Evolutionary conservation across 1,140 invertebrate genomes (phyloP).

Genomic region (Polypedilum vanderplanki): DNA sequence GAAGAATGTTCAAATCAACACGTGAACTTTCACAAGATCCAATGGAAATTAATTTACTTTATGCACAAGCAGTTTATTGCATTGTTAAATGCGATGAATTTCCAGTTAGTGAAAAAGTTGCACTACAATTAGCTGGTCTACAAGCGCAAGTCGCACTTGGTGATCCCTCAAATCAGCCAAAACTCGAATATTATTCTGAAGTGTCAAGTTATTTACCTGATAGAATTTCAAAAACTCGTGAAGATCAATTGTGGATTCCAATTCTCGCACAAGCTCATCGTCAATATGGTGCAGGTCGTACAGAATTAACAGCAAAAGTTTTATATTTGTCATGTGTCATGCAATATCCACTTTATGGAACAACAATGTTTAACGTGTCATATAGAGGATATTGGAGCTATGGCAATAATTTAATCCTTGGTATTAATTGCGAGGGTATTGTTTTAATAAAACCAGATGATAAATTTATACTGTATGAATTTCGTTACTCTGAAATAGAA

Average conservation of each 20-base stretch:
- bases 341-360: slow-evolving; percentile 94
- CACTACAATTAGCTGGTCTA: slow-evolving; percentile 83
- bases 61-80: slow-evolving; percentile 89
- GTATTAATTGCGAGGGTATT: slow-evolving; percentile 86
- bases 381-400: slow-evolving; percentile 91
- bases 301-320: slow-evolving; percentile 86
- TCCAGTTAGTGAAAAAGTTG: slow-evolving; percentile 89
- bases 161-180: slow-evolving; percentile 57
- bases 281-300: slow-evolving; percentile 84
- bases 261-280: slow-evolving; percentile 79
- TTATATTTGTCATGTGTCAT: slow-evolving; percentile 92
- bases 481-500: slow-evolving; percentile 79
- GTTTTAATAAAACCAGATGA: slow-evolving; percentile 82
- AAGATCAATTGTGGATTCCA: slow-evolving; percentile 75
- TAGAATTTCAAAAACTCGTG: slow-evolving; percentile 63
- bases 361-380: slow-evolving; percentile 84
- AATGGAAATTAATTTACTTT: slow-evolving; percentile 89
- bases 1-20: slow-evolving; percentile 78
- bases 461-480: slow-evolving; percentile 83
- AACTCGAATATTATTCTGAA: slow-evolving; percentile 70
- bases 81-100: slow-evolving; percentile 94
- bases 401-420: slow-evolving; percentile 56
- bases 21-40: slow-evolving; percentile 92
- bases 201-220: slow-evolving; percentile 73
- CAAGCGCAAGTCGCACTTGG: slow-evolving; percentile 90